Percentiles rank a stretch among this genome's conserved stretches.
These are phyloP conservation scores for Silvanus unidentatus DNA, from an alignment of 2,888 invertebrate species.

Conservation along the genomic window DNA sequence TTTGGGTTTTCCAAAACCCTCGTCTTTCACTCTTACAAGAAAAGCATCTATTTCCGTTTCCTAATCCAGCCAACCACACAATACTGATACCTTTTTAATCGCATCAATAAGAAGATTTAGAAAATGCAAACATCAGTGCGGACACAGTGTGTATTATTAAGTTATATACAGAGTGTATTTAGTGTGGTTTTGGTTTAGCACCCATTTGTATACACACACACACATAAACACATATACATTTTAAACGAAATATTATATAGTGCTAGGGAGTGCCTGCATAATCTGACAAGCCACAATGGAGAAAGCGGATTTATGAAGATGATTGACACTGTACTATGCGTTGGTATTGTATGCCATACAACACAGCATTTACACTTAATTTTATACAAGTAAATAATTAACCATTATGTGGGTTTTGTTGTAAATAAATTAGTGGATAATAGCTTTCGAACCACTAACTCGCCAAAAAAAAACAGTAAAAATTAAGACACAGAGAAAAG, in stretches of 20 bases:
- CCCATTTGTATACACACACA: no score
- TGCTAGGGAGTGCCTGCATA: conserved; percentile 33
- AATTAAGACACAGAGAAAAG: no score
- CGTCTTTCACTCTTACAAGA: no score
- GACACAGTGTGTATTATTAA: conserved; percentile 8
- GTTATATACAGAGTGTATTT: conserved; percentile 5
- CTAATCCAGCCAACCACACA: conserved; percentile 5
- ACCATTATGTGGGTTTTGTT: conserved; percentile 2
- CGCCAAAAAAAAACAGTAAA: no score
- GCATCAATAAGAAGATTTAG: conserved; percentile 33
- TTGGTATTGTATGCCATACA: conserved; percentile 5
- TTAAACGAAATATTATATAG: neutral
- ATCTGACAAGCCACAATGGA: conserved; percentile 39
- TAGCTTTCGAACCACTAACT: conserved; percentile 2
- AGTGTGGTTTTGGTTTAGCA: neutral
- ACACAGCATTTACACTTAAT: neutral
- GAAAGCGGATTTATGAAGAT: conserved; percentile 39
- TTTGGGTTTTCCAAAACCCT: no score
- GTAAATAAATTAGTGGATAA: conserved; percentile 8
- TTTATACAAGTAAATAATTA: conserved; percentile 1
- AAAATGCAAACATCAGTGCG: conserved; percentile 27
- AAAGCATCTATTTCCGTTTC: conserved; percentile 8
- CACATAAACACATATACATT: no score
- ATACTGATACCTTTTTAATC: conserved; percentile 32
- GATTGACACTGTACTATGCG: conserved; percentile 38